phyloP scores from a whole-genome alignment of 1,140 invertebrate genomes.

The Zeugodacus cucurbitae region DNA sequence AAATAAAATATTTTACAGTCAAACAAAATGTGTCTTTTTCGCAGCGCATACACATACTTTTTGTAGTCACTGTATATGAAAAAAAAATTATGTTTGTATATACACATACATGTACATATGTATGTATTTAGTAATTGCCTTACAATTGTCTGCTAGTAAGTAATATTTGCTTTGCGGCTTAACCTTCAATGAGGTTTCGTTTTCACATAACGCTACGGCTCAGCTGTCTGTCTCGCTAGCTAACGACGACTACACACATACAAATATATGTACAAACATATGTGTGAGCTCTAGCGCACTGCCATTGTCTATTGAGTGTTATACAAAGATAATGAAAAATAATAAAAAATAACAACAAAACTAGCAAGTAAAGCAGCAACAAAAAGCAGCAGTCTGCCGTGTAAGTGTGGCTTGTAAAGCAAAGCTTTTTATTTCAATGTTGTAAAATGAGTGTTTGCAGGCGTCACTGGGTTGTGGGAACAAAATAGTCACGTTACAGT shows the following conservation, averaged over 20 bases:
- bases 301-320: neutral
- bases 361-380: neutral
- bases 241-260: neutral
- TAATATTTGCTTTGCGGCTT: conserved; percentile 28
- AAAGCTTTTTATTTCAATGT: neutral
- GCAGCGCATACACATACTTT: neutral
- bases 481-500: neutral
- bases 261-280: neutral
- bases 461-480: neutral
- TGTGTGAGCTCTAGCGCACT: neutral
- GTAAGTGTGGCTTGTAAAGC: neutral
- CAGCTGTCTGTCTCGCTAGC: neutral
- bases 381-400: too few species aligned
- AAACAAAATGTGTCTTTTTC: neutral
- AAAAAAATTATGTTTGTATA: neutral
- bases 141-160: neutral
- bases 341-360: neutral
- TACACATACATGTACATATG: neutral
- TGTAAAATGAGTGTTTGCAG: conserved; percentile 4
- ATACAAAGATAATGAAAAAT: neutral
- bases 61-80: too few species aligned
- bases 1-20: neutral
- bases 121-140: neutral
- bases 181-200: conserved; percentile 34
- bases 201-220: conserved; percentile 14